Percentiles rank a stretch among this genome's conserved stretches.
Evolutionary conservation across 1,140 invertebrate genomes (phyloP).

Genomic region (Penaeus vannamei): DNA sequence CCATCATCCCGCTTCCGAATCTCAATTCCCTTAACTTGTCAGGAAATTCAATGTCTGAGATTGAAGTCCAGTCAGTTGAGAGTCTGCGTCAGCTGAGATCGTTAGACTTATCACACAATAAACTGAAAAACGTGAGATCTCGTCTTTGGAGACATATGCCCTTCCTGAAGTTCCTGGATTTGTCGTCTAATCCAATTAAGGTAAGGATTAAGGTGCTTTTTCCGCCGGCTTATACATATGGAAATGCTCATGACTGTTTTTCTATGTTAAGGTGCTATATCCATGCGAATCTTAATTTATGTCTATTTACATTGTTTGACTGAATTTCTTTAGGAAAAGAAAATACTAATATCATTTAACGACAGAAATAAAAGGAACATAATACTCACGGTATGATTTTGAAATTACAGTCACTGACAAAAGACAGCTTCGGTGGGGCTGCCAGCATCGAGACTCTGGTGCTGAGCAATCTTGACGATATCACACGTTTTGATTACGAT

Average conservation of each 20-base stretch:
- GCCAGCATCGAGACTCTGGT: conserved; percentile 66
- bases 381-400: too few species aligned
- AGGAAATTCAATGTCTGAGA: conserved; percentile 77
- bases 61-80: conserved; percentile 65
- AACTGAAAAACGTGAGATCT: conserved; percentile 78
- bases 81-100: conserved; percentile 77
- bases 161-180: conserved; percentile 67
- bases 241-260: too few species aligned
- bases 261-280: too few species aligned
- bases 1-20: conserved; percentile 81
- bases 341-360: too few species aligned
- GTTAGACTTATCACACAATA: conserved; percentile 80
- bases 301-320: too few species aligned
- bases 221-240: too few species aligned
- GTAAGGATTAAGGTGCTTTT: conserved; percentile 63
- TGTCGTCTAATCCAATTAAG: conserved; percentile 67
- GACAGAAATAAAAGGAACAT: too few species aligned
- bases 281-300: too few species aligned
- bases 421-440: conserved; percentile 66
- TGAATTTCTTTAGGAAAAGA: too few species aligned
- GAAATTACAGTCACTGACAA: conserved; percentile 61
- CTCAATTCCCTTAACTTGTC: conserved; percentile 84
- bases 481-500: conserved; percentile 67
- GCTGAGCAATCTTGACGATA: conserved; percentile 65
- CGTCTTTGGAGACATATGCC: conserved; percentile 72